A percentile compares a stretch with the other conserved stretches of the same genome.
These are phyloP conservation scores for Monodelphis domestica DNA, from an alignment of 2,797 vertebrate species.

Conservation along the genomic window DNA sequence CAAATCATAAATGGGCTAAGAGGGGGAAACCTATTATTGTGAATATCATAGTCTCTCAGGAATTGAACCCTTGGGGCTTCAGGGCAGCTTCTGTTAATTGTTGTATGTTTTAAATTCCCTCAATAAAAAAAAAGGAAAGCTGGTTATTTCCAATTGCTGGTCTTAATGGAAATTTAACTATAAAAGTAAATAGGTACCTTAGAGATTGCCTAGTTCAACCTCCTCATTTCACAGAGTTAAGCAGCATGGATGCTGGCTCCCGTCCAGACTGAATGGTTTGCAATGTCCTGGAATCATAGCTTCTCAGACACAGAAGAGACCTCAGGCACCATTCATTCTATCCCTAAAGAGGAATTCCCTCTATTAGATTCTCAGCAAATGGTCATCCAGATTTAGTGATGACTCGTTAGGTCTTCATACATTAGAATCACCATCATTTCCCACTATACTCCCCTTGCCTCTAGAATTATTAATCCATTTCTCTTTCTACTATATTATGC, in stretches of 20 bases:
- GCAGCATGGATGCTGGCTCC: background rate
- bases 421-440: too few relatives aligned
- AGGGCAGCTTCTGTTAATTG: constrained; percentile 62
- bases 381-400: background rate
- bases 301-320: background rate
- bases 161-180: constrained; percentile 61
- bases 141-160: constrained; percentile 40
- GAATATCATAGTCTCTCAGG: constrained; percentile 18
- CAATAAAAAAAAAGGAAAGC: constrained; percentile 65
- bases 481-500: background rate
- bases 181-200: background rate
- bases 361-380: background rate
- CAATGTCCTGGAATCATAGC: background rate
- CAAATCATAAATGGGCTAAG: background rate
- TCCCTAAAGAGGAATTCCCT: background rate
- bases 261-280: background rate
- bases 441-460: too few relatives aligned
- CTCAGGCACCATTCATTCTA: background rate
- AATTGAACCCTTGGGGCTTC: constrained; percentile 42
- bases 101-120: constrained; percentile 54
- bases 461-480: background rate
- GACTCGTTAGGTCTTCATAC: background rate
- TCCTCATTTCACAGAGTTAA: background rate
- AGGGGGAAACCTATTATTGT: constrained; percentile 35
- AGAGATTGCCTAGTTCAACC: background rate